Base-by-base conservation (phyloP, 2,797 vertebrate species). In the Acomys russatus region DNA sequence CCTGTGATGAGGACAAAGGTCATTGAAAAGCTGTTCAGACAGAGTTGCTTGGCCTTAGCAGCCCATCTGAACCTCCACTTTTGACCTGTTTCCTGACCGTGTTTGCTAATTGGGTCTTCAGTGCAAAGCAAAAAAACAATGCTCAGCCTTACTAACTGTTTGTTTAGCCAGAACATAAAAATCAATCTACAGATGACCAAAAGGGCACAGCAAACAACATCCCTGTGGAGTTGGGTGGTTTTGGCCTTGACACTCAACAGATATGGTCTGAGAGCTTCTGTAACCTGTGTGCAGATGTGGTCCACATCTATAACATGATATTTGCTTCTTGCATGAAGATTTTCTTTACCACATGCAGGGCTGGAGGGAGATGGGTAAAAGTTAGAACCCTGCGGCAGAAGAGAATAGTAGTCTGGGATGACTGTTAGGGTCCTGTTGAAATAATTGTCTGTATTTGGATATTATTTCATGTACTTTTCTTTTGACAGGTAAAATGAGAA, bases 51-150 rank as follows among this genome's bases (percentile, higher is more conserved):
- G 92, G 82, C 94, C 93, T 97, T 23, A 90, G 98, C 61, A 96
- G 68, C 92, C 73, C 89, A 59, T 96, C 63, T 94, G 94, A 95
- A 95, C 97, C 33, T 80, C 18, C 38, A 83, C 94, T 98, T 91
- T 95, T 94, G 98, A 98, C 98, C 98, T 98, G 51, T 97, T 98
- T 97, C 98, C 98, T 98, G 98, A 98, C 97, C 89, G 77, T 95
- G 78, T 97, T 98, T 97, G 97, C 98, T 99, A 99, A 99, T 99
- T 98, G 98, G 98, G 91, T 96, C 91, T 44, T 98, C 94, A 97
- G 93, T 96, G 97, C 95, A 96, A 92, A 96, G 97, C 95, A 82
- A 44, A 84, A 95, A 93, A 97, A 94, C 82, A 97, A 30, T 49
- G 84, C 93, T 95, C 90, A 97, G 93, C 61, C 79, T 94, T 97